These are phyloP conservation scores for Stichodactyla mertensii DNA, from an alignment of 64 coral and sea anemone species.

Conservation along the genomic window DNA sequence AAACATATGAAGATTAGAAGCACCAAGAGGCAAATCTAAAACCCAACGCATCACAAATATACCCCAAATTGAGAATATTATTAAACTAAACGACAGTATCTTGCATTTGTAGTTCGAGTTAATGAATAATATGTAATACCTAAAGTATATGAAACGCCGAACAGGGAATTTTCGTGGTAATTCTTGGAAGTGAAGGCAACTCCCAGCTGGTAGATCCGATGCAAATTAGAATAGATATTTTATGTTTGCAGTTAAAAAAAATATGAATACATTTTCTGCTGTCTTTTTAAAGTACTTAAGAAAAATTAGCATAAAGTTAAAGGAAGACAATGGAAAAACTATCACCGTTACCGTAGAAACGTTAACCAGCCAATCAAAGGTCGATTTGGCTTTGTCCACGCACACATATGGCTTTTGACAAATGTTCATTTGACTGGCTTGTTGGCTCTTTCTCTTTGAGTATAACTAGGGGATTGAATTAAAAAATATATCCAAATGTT, in stretches of 20 bases:
- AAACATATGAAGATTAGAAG: not conserved
- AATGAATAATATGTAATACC: slow-evolving; percentile 5
- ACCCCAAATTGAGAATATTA: not conserved
- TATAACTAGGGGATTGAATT: not conserved
- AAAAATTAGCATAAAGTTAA: slow-evolving; percentile 13
- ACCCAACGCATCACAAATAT: not conserved
- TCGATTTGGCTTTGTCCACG: not conserved
- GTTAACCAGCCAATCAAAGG: not conserved
- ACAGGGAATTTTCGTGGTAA: not conserved
- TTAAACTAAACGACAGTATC: not conserved
- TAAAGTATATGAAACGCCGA: not conserved
- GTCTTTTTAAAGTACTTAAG: slow-evolving; percentile 17
- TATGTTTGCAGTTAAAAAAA: slow-evolving; percentile 14
- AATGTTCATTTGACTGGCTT: slow-evolving; percentile 1
- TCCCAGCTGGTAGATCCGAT: slow-evolving; percentile 17
- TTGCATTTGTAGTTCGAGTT: not conserved
- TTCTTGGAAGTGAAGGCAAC: slow-evolving; percentile 11
- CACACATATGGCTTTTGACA: slow-evolving; percentile 11
- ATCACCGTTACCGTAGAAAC: not conserved
- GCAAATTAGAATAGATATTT: slow-evolving; percentile 26
- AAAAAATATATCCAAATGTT: not conserved
- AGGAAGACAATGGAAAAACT: not conserved
- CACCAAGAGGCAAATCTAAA: not conserved
- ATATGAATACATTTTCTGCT: slow-evolving; percentile 20
- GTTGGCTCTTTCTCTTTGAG: not conserved